Percentiles rank a stretch among this genome's conserved stretches.
phyloP scores from a whole-genome alignment of 2,113 vertebrate species.

The Pica pica region DNA sequence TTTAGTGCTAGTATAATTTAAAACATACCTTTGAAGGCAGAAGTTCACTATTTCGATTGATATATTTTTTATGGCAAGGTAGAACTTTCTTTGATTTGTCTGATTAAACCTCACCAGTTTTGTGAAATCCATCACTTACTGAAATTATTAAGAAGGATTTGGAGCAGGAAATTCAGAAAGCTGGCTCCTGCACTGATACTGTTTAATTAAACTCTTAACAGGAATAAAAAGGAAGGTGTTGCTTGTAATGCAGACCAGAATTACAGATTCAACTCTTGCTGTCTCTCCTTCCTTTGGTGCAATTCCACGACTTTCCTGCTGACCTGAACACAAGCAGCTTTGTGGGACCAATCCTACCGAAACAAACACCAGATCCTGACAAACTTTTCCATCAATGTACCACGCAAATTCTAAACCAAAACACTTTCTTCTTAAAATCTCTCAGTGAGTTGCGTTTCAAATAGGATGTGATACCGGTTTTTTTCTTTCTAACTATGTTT shows the following conservation, averaged over 20 bases:
- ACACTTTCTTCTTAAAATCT: neutral
- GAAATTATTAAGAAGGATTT: neutral
- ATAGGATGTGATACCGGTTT: fast-evolving
- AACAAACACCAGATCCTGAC: neutral
- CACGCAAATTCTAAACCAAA: neutral
- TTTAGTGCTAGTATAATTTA: neutral
- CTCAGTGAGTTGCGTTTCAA: neutral
- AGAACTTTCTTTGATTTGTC: neutral
- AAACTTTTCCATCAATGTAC: neutral
- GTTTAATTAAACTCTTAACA: neutral
- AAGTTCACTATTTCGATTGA: neutral
- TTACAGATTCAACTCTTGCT: neutral
- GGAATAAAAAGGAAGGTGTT: neutral
- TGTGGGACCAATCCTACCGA: neutral
- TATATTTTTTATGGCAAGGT: neutral
- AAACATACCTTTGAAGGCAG: neutral
- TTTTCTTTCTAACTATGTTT: neutral
- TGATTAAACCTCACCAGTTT: neutral
- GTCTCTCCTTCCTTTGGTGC: neutral
- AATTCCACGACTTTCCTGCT: neutral
- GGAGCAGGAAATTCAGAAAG: neutral
- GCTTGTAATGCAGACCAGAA: neutral
- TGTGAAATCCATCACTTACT: neutral
- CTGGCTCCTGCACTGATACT: neutral
- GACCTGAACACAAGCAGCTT: neutral